Evolutionary conservation across 2,797 vertebrate species (phyloP).

Genomic region (Typhlichthys eigenmanni): DNA sequence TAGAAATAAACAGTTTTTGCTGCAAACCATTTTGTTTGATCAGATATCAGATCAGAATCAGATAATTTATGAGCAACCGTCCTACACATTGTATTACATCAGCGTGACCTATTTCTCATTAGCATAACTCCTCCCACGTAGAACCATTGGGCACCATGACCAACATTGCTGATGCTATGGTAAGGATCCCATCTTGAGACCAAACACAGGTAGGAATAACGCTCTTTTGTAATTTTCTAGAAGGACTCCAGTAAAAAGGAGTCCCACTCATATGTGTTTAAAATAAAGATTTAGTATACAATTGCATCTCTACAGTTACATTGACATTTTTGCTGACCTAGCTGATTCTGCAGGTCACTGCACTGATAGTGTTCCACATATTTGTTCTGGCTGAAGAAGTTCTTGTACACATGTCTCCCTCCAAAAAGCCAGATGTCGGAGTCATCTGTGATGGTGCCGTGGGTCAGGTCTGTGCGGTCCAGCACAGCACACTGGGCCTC

Average conservation of each 20-base stretch:
- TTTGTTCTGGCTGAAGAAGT: conserved; percentile 95
- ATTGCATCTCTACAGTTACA: background rate
- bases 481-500: conserved; percentile 93
- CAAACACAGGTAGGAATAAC: too few relatives aligned
- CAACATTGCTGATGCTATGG: too few relatives aligned
- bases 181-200: too few relatives aligned
- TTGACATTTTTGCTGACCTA: conserved; percentile 76
- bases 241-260: too few relatives aligned
- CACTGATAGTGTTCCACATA: conserved; percentile 90
- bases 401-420: conserved; percentile 93
- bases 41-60: background rate
- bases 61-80: background rate
- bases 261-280: too few relatives aligned
- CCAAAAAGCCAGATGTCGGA: conserved; percentile 98
- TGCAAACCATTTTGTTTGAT: background rate
- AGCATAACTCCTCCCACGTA: too few relatives aligned
- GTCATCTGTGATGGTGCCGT: conserved; percentile 96
- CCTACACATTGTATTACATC: too few relatives aligned
- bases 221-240: too few relatives aligned
- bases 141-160: too few relatives aligned
- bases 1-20: too few relatives aligned
- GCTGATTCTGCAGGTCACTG: conserved; percentile 88
- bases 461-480: conserved; percentile 89
- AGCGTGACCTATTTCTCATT: too few relatives aligned
- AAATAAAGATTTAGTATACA: too few relatives aligned